Evolutionary conservation across 2,113 vertebrate species (phyloP).

Genomic region (Campylorhamphus procurvoides): DNA sequence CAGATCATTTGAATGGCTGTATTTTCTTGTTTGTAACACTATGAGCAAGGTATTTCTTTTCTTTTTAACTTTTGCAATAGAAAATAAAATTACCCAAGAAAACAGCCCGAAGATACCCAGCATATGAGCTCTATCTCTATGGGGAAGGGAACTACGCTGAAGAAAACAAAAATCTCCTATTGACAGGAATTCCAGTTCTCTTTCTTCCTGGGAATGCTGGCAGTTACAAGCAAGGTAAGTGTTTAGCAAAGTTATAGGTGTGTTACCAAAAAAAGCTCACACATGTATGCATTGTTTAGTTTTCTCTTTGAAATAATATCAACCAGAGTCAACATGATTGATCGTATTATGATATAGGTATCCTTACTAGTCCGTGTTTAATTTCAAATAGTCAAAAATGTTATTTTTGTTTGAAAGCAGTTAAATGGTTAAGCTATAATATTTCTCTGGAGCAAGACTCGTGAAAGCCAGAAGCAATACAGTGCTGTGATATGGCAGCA

Average conservation of each 20-base stretch:
- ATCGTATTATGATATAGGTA: not conserved
- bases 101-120: constrained; percentile 84
- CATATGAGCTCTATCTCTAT: constrained; percentile 94
- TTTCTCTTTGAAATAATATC: not conserved
- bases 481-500: not conserved
- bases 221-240: constrained; percentile 94
- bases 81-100: constrained; percentile 90
- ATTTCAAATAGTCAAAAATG: not conserved
- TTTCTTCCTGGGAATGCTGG: constrained; percentile 97
- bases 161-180: constrained; percentile 85
- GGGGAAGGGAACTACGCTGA: constrained; percentile 91
- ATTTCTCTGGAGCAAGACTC: not conserved
- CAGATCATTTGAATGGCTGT: not conserved
- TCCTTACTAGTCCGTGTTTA: not conserved
- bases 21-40: not conserved
- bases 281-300: not conserved
- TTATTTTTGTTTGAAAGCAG: not conserved
- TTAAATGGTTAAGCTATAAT: not conserved
- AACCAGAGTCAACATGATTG: too few species aligned
- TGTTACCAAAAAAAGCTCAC: not conserved
- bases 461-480: not conserved
- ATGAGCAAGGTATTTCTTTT: not conserved
- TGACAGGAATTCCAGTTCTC: constrained; percentile 93
- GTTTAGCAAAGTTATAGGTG: not conserved
- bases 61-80: constrained; percentile 67